A percentile compares a stretch with the other conserved stretches of the same genome.
These are phyloP conservation scores for Lepetodrilus schrolli DNA, from an alignment of 2,888 invertebrate species.

Conservation along the genomic window DNA sequence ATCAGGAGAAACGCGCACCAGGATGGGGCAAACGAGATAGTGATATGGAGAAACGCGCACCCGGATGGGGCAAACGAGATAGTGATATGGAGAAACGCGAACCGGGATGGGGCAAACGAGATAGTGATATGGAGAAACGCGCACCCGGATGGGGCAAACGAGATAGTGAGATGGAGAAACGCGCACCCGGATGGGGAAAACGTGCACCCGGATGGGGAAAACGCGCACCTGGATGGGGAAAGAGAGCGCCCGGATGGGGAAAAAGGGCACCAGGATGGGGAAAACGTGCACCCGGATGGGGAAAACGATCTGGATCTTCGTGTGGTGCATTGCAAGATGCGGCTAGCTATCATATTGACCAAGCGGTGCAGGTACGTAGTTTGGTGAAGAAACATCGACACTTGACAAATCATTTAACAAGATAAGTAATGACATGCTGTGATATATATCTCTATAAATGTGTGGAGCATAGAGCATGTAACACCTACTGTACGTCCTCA, in stretches of 20 bases:
- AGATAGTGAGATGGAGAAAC: constrained; percentile 38
- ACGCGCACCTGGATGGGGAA: constrained; percentile 58
- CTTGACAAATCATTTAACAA: too few relatives aligned
- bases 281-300: constrained; percentile 62
- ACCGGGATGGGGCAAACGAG: constrained; percentile 58
- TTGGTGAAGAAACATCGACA: too few relatives aligned
- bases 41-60: constrained; percentile 43
- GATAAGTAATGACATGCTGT: too few relatives aligned
- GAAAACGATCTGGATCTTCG: constrained; percentile 48
- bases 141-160: constrained; percentile 35
- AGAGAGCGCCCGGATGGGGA: constrained; percentile 42
- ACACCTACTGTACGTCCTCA: too few relatives aligned
- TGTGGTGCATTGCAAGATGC: constrained; percentile 34
- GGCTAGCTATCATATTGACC: constrained; percentile 33
- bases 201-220: constrained; percentile 47
- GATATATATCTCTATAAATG: too few relatives aligned
- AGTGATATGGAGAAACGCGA: constrained; percentile 45
- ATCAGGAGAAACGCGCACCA: constrained; percentile 51
- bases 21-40: constrained; percentile 54
- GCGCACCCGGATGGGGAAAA: constrained; percentile 56
- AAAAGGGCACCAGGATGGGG: constrained; percentile 63
- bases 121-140: constrained; percentile 36
- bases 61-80: constrained; percentile 56
- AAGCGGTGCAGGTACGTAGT: constrained; percentile 38
- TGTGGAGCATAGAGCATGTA: too few relatives aligned